Base-by-base conservation (phyloP, 2,797 vertebrate genomes). In the Anguilla anguilla region DNA sequence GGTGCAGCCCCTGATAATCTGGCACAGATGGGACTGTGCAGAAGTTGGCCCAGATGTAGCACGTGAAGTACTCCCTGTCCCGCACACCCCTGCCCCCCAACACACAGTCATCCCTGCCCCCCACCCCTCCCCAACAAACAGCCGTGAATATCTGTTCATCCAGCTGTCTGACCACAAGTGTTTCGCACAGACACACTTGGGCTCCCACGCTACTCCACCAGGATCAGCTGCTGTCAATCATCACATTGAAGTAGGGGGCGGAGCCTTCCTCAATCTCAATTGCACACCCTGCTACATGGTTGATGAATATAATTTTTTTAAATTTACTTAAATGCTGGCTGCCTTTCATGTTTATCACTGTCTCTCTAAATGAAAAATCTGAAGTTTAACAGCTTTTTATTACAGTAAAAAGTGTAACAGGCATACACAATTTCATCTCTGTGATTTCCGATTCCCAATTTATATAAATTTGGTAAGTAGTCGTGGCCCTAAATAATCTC, bases 111-210 rank as follows among this genome's bases (percentile, higher is more conserved):
- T 43, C 49, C 11, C 4, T 35, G 2, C 83, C 39, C 79, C 79
- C 22, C 43, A 49, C 46, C 79, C 79, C 46, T 35, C 46, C 55
- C 85, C 19, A 10, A 64, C 17, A 25, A 35, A 51, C 15, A 72
- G 25, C 46, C 59, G 43, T 25, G 11, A 49, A 85, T 89, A 89
- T 85, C 9, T 89, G 90, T 92, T 88, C 90, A 69, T 25, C 83
- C 91, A 92, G 90, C 93, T 94, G 92, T 89, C 88, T 5, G 51
- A 84, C 87, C 87, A 87, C 39, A 82, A 89, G 77, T 87, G 72
- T 83, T 88, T 31, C 49, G 17, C 83, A 72, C 81, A 90, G 57
- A 51, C 72, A 55, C 64, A 88, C 74, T 67, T 25, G 22, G 69
- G 57, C 87, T 88, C 77, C 86, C 83, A 83, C 69, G 53, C 83